These are phyloP conservation scores for Protonibea diacanthus DNA, from an alignment of 2,797 vertebrate species.

Conservation along the genomic window DNA sequence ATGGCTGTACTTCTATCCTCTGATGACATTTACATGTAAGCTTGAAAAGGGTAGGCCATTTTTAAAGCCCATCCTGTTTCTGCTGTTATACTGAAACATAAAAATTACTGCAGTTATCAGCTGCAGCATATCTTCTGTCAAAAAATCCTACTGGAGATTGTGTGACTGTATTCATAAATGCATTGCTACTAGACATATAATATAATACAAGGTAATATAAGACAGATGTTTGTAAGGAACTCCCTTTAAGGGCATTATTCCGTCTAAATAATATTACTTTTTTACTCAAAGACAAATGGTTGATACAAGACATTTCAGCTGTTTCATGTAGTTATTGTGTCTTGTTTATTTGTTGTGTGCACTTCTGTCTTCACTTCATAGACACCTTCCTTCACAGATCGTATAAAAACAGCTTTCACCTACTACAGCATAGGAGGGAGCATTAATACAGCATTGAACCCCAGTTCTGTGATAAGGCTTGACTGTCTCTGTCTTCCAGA, in stretches of 20 bases:
- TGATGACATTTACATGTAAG: slow-evolving; percentile 17
- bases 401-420: slow-evolving; percentile 71
- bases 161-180: background rate
- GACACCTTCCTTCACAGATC: slow-evolving; percentile 72
- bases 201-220: background rate
- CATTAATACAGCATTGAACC: slow-evolving; percentile 49
- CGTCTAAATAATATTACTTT: background rate
- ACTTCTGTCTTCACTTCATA: slow-evolving; percentile 66
- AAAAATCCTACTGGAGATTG: slow-evolving; percentile 1
- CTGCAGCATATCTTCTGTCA: background rate
- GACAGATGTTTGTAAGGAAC: background rate
- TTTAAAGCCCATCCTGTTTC: slow-evolving; percentile 22
- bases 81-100: background rate
- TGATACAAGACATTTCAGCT: slow-evolving; percentile 21
- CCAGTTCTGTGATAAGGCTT: slow-evolving; percentile 72
- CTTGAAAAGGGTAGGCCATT: background rate
- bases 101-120: slow-evolving; percentile 19
- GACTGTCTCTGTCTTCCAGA: slow-evolving; percentile 90
- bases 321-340: slow-evolving; percentile 52
- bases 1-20: background rate
- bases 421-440: slow-evolving; percentile 46
- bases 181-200: background rate
- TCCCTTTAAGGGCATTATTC: background rate
- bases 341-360: slow-evolving; percentile 67
- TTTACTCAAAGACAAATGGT: slow-evolving; percentile 25